A percentile compares a stretch with the other conserved stretches of the same genome.
These are phyloP conservation scores for Hyposoter dolosus DNA, from an alignment of 2,888 invertebrate genomes.

Conservation along the genomic window DNA sequence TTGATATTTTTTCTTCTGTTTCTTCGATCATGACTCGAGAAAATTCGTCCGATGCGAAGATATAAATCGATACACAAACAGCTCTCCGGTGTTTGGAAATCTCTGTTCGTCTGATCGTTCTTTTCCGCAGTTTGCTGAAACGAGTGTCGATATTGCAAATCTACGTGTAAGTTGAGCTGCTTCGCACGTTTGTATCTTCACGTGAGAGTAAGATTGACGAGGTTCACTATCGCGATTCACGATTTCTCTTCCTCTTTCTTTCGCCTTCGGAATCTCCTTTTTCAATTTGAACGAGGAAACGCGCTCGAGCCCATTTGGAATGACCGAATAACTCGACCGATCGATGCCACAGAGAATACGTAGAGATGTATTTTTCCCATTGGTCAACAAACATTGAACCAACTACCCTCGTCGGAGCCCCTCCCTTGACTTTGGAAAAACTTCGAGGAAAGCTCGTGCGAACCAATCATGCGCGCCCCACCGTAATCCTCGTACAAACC, in stretches of 20 bases:
- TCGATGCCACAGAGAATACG: neutral
- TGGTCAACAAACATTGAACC: constrained; percentile 29
- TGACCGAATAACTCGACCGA: constrained; percentile 40
- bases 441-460: constrained; percentile 24
- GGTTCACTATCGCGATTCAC: constrained; percentile 25
- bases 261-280: constrained; percentile 9
- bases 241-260: constrained; percentile 16
- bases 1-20: neutral
- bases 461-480: constrained; percentile 27
- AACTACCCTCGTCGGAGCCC: neutral
- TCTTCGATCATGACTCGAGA: neutral
- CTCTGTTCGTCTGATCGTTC: neutral
- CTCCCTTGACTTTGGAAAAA: constrained; percentile 3
- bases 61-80: neutral
- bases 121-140: constrained; percentile 12
- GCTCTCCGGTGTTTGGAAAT: constrained; percentile 19
- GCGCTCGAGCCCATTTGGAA: constrained; percentile 55
- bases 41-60: neutral
- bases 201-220: constrained; percentile 66
- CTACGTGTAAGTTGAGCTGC: constrained; percentile 45
- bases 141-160: constrained; percentile 46
- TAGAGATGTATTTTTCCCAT: constrained; percentile 11
- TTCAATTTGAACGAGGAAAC: constrained; percentile 40
- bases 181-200: constrained; percentile 62
- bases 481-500: constrained; percentile 44